Evolutionary conservation across 92 coral and sea anemone species (phyloP).

Genomic region (Meandrina meandrites): DNA sequence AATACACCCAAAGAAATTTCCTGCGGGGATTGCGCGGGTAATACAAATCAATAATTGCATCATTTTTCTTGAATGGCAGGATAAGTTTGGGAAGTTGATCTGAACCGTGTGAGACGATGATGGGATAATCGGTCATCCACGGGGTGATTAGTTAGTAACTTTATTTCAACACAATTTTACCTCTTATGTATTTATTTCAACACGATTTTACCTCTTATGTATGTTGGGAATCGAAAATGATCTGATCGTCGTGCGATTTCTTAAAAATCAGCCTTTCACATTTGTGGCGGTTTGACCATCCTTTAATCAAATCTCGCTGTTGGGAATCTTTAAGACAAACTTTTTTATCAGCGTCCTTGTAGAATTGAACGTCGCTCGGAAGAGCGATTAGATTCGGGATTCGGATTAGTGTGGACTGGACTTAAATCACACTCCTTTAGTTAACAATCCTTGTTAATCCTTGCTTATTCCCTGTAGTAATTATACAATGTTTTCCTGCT

Average conservation of each 20-base stretch:
- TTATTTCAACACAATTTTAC: too few relatives aligned
- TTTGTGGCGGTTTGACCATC: neutral
- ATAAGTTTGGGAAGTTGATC: neutral
- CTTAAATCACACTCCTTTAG: too few relatives aligned
- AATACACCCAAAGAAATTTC: too few relatives aligned
- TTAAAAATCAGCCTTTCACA: neutral
- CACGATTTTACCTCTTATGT: neutral
- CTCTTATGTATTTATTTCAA: too few relatives aligned
- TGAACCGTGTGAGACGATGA: conserved; percentile 4
- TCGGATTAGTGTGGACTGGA: too few relatives aligned
- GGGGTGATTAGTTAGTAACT: too few relatives aligned
- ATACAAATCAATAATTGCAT: neutral
- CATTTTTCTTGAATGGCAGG: neutral
- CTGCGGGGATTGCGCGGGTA: too few relatives aligned
- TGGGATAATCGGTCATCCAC: neutral
- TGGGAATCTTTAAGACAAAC: neutral
- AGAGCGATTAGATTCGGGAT: too few relatives aligned
- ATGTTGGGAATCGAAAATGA: neutral
- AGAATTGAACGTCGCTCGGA: conserved; percentile 16
- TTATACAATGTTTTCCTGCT: too few relatives aligned
- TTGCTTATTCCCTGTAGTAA: too few relatives aligned
- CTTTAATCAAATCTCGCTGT: neutral
- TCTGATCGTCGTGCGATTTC: neutral
- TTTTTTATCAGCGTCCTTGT: neutral
- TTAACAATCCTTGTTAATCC: too few relatives aligned